These are phyloP conservation scores for Coreoperca whiteheadi DNA, from an alignment of 2,113 vertebrate species.

Conservation along the genomic window DNA sequence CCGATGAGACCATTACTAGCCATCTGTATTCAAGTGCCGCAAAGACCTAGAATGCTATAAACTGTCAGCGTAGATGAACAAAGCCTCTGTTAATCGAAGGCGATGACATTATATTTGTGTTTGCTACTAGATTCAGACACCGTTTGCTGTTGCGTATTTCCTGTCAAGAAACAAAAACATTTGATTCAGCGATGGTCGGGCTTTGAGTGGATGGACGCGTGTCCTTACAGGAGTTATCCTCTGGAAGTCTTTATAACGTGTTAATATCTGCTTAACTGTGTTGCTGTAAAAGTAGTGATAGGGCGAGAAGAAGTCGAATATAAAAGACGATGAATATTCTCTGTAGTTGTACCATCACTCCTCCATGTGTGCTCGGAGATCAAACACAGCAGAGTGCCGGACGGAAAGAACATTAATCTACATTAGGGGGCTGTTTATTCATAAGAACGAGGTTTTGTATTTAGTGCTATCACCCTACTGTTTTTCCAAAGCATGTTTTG, in stretches of 20 bases:
- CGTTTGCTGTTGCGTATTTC: slow-evolving; percentile 55
- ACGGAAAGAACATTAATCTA: not conserved
- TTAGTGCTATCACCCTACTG: not conserved
- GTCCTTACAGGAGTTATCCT: slow-evolving; percentile 20
- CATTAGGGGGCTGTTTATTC: slow-evolving; percentile 34
- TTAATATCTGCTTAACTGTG: slow-evolving; percentile 76
- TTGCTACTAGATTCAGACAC: slow-evolving; percentile 71
- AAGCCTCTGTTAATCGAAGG: slow-evolving; percentile 63
- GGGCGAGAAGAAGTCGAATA: slow-evolving; percentile 55
- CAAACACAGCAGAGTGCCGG: slow-evolving; percentile 3
- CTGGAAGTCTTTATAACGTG: slow-evolving; percentile 55
- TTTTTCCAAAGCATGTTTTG: slow-evolving; percentile 53
- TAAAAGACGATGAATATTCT: slow-evolving; percentile 67
- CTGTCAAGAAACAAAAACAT: slow-evolving; percentile 41
- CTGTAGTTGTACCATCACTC: slow-evolving; percentile 63
- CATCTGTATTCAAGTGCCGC: slow-evolving; percentile 58
- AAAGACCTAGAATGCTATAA: slow-evolving; percentile 44
- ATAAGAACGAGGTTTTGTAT: not conserved
- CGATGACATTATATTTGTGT: slow-evolving; percentile 64
- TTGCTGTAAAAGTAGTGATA: slow-evolving; percentile 77
- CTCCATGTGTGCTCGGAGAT: slow-evolving; percentile 38
- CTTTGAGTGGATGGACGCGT: not conserved
- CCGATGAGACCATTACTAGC: slow-evolving; percentile 31
- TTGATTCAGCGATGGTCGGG: not conserved
- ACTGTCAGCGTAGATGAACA: slow-evolving; percentile 43